These are phyloP conservation scores for Andricus grossulariae DNA, from an alignment of 1,140 invertebrate genomes.

Conservation along the genomic window DNA sequence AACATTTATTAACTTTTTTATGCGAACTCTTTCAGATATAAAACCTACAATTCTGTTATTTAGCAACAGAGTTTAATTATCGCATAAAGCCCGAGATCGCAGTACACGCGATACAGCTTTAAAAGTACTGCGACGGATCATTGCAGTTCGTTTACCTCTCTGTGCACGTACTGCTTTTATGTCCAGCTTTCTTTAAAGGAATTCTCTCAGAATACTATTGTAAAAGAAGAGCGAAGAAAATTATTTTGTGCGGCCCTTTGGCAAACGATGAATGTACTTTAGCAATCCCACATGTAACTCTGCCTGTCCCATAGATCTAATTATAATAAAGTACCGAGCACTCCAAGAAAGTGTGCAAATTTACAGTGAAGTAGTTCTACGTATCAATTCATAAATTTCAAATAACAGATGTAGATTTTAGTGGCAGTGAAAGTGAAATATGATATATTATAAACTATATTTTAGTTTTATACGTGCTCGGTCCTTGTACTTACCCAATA, in stretches of 20 bases:
- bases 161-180: constrained; percentile 55
- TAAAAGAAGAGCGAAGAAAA: constrained; percentile 30
- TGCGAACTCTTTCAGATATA: not conserved
- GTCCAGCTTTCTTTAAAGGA: constrained; percentile 54
- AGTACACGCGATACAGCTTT: constrained; percentile 14
- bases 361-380: too few relatives aligned
- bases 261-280: not conserved
- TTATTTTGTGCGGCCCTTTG: not conserved
- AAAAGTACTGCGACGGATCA: not conserved
- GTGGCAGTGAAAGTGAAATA: too few relatives aligned
- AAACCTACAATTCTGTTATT: constrained; percentile 18
- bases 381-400: too few relatives aligned
- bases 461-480: too few relatives aligned
- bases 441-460: too few relatives aligned
- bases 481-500: too few relatives aligned
- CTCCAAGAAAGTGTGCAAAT: too few relatives aligned
- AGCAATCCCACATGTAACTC: not conserved
- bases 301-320: too few relatives aligned
- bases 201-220: constrained; percentile 34
- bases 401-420: too few relatives aligned
- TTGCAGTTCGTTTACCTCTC: constrained; percentile 46
- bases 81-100: constrained; percentile 2
- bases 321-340: too few relatives aligned
- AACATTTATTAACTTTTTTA: not conserved
- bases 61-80: constrained; percentile 19